Evolutionary conservation across 2,888 invertebrate species (phyloP).

Genomic region (Ochropleura plecta): DNA sequence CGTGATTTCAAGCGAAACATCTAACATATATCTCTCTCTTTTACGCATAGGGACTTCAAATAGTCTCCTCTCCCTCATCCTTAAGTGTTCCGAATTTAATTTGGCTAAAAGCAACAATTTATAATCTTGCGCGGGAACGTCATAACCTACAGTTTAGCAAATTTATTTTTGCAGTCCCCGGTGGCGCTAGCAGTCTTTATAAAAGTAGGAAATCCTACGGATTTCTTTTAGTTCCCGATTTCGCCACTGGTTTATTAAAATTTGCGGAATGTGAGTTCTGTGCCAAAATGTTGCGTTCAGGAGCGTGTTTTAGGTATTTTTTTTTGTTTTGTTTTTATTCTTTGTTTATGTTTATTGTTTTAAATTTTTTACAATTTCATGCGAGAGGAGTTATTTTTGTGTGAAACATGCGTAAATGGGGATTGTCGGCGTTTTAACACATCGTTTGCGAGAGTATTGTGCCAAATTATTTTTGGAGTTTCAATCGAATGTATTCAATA

Average conservation of each 20-base stretch:
- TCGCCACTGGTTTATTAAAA: constrained; percentile 42
- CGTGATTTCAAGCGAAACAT: constrained; percentile 65
- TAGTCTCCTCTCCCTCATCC: constrained; percentile 57
- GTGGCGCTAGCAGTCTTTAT: constrained; percentile 60
- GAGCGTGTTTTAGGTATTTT: constrained; percentile 45
- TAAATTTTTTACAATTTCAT: constrained; percentile 53
- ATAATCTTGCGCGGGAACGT: constrained; percentile 68
- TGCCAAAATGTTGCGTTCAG: constrained; percentile 60
- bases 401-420: constrained; percentile 50
- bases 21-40: constrained; percentile 52
- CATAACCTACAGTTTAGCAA: constrained; percentile 65
- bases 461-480: constrained; percentile 46
- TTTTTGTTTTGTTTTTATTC: constrained; percentile 45
- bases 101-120: constrained; percentile 78
- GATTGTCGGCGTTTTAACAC: constrained; percentile 40
- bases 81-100: constrained; percentile 73
- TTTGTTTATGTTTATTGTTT: constrained; percentile 62
- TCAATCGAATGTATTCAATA: constrained; percentile 41
- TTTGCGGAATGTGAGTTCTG: constrained; percentile 39
- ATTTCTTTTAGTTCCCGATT: constrained; percentile 53
- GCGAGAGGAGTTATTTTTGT: constrained; percentile 28
- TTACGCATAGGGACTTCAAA: constrained; percentile 26
- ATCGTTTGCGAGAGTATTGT: constrained; percentile 22
- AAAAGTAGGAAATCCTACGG: constrained; percentile 16
- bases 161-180: constrained; percentile 52